Base-by-base conservation (phyloP, 2,113 vertebrate species). In the Colinus virginianus region DNA sequence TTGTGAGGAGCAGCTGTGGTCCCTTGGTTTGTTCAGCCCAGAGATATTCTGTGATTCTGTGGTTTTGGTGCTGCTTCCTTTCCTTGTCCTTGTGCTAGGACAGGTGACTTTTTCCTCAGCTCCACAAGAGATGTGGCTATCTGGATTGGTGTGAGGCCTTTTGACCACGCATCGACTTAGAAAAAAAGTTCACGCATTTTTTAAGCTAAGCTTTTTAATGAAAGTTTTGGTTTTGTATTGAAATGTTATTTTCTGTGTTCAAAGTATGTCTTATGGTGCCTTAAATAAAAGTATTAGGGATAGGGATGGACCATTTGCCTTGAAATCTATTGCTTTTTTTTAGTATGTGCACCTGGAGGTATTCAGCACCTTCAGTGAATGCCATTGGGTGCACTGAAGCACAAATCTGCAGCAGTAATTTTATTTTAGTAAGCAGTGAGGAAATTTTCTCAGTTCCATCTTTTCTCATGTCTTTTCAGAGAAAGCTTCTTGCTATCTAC, bases 401-500 rank as follows among this genome's bases (percentile, higher is more conserved):
- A 62, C 20, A 71, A 46, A 81, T 56, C 46, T 78, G 38, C 58
- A 58, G 63, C 63, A 58, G 63, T 46, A 64, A 17, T 71, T 61
- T 77, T 20, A 16, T 83, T n/a, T 75, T 78, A 26, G n/a, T 71
- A 6, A 61, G 32, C 5, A 70, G 13, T 56, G 9, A 84, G 26
- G n/a, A 91, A 51, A 16, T 91, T 85, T 87, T 87, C 71, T 82
- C 69, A 94, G 30, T 85, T 74, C 45, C 40, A 10, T 79, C 23
- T 96, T 95, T 94, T 88, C 42, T 96, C 11, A 2, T 95, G 42
- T 96, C 78, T 96, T 97, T 97, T 68, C 98, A 99, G 99, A 99
- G 99, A 98, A 99, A 99, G 98, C 99, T 99, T 95, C 98, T 99
- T 97, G 99, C 99, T 97, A 98, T 99, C 98, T 99, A 99, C 98